Base-by-base conservation (phyloP, 2,797 vertebrate genomes). In the Megalops cyprinoides region DNA sequence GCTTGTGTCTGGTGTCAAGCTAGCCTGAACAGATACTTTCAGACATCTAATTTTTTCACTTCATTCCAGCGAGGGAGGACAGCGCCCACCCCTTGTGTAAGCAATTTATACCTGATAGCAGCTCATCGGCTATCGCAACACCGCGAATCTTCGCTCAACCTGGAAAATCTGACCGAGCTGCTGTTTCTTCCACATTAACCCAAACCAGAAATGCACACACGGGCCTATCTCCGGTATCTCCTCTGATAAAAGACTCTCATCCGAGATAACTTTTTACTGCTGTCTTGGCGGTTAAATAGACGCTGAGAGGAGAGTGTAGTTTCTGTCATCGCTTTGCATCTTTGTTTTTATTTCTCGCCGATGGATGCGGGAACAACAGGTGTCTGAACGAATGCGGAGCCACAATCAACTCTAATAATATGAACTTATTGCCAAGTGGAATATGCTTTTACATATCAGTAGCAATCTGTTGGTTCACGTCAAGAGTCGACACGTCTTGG, bases 401-500 rank as follows among this genome's bases (percentile, higher is more conserved):
- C 78, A 88, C 90, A 91, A 84, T 85, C 86, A 89, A 90, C 89
- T 86, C 89, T 90, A 93, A 89, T 95, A 98, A 96, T 95, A 98
- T 99, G 97, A 97, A 96, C 95, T 94, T 96, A 92, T 86, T 92
- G 89, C 91, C 95, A 87, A 85, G 94, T 90, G 96, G 96, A 92
- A 89, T 96, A 93, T 97, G 96, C 92, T 93, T 96, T 87, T 95
- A 94, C 93, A 90, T 97, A 84, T 95, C 92, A 87, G 91, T 96
- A 84, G 90, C 94, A 86, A 81, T 95, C 88, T 92, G 95, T 93
- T 96, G 96, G 95, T 89, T 95, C 87, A 92, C 92, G 87, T 94
- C 95, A 77, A 93, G 92, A 84, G 95, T 96, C 90, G 93, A 95
- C 85, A 96, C 96, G 87, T 97, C 97, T 94, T 98, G 97, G 97